Evolutionary conservation across 2,113 vertebrate genomes (phyloP).

Genomic region (Capricornis sumatraensis): DNA sequence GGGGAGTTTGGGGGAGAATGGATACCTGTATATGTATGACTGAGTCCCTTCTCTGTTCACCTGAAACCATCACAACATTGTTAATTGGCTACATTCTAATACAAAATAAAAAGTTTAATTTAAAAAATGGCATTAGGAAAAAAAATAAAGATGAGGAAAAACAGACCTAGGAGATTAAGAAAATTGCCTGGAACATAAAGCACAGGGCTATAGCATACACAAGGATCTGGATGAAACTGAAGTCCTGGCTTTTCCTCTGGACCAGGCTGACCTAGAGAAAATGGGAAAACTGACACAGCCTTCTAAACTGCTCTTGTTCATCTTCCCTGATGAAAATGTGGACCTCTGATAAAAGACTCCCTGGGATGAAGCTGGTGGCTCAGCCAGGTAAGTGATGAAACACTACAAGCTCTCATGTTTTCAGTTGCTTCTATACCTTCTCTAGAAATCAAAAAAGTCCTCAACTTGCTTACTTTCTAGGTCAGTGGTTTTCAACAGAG

Average conservation of each 20-base stretch:
- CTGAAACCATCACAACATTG: background rate
- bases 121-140: background rate
- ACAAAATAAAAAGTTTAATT: background rate
- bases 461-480: background rate
- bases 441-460: background rate
- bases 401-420: background rate
- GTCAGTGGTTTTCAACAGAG: background rate
- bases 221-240: background rate
- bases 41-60: background rate
- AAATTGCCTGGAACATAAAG: background rate
- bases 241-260: background rate
- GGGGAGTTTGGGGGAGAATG: background rate
- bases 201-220: background rate
- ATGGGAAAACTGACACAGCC: background rate
- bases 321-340: background rate
- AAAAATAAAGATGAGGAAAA: background rate
- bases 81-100: background rate
- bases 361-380: background rate
- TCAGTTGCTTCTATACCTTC: background rate
- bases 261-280: background rate
- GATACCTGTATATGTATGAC: background rate
- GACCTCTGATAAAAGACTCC: background rate
- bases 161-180: background rate
- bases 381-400: background rate
- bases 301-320: background rate